Evolutionary conservation across 2,113 vertebrate species (phyloP), one percentile per base, ranked within the genome.

Genomic region (Dicentrarchus labrax): DNA sequence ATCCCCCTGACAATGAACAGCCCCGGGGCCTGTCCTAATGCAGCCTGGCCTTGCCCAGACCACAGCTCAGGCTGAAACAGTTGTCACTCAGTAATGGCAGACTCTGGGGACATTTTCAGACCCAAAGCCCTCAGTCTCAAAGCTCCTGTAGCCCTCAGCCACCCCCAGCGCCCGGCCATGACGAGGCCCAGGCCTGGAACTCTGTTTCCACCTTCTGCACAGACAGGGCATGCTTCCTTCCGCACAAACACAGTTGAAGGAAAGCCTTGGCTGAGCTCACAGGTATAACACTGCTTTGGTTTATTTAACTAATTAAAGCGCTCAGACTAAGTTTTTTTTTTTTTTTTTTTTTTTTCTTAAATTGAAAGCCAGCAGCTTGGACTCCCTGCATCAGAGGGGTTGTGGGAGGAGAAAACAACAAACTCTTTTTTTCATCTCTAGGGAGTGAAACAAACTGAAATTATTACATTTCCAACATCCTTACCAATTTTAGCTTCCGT

Each of bases 51-150:
- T 8, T 74, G 95, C 90, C 94, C 92, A 95, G 95, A 95, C 97
- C 96, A 96, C 96, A 96, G 95, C 94, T 95, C 92, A 94, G 95
- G 95, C 93, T 96, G 96, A 97, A 97, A 97, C 96, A 96, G 96
- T 96, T 89, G 97, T 97, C 97, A 97, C 94, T 97, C 97, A 97
- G 93, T 97, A 95, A 85, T 84, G 89, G 59, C 69, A 51, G 78
- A 92, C 92, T 86, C 92, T 74, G 76, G 91, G 92, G 90, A 93
- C 86, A 78, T 67, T 72, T 56, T 80, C 84, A 68, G 64, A 76
- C 76, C 83, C 86, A 81, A 88, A 86, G 60, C 88, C 77, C 78
- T 78, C 66, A 61, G 78, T 68, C 76, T 75, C 79, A 84, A 68
- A 92, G 85, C 86, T 80, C 68, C 80, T 68, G 78, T 36, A 69